Evolutionary conservation across 2,113 vertebrate genomes (phyloP).

Genomic region (Fulmarus glacialis): DNA sequence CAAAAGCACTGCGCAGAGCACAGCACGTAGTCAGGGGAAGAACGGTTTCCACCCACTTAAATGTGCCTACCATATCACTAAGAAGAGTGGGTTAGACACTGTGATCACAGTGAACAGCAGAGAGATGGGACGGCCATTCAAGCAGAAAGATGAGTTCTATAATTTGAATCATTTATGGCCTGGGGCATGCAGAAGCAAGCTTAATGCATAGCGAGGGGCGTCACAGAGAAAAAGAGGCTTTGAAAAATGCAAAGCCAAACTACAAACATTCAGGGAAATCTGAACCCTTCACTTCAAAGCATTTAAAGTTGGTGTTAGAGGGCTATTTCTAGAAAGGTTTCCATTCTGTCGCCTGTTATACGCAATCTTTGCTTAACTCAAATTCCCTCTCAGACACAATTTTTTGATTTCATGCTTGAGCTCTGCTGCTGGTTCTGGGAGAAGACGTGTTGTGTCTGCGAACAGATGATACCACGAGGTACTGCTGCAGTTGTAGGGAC

Average conservation of each 20-base stretch:
- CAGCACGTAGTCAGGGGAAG: not conserved
- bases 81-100: not conserved
- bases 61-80: not conserved
- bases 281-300: conserved; percentile 29
- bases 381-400: not conserved
- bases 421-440: not conserved
- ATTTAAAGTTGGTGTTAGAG: not conserved
- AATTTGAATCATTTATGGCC: not conserved
- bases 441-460: not conserved
- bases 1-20: not conserved
- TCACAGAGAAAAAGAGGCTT: not conserved
- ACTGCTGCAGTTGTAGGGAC: not conserved
- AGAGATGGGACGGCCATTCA: not conserved
- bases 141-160: not conserved
- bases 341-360: not conserved
- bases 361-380: conserved; percentile 7
- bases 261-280: not conserved
- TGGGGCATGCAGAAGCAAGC: not conserved
- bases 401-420: conserved; percentile 15
- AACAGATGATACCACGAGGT: not conserved
- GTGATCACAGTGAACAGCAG: not conserved
- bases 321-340: not conserved
- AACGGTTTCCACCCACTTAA: not conserved
- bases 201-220: not conserved
- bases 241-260: conserved; percentile 26